Base-by-base conservation (phyloP, 1,140 invertebrate species). In the Nasonia giraulti region DNA sequence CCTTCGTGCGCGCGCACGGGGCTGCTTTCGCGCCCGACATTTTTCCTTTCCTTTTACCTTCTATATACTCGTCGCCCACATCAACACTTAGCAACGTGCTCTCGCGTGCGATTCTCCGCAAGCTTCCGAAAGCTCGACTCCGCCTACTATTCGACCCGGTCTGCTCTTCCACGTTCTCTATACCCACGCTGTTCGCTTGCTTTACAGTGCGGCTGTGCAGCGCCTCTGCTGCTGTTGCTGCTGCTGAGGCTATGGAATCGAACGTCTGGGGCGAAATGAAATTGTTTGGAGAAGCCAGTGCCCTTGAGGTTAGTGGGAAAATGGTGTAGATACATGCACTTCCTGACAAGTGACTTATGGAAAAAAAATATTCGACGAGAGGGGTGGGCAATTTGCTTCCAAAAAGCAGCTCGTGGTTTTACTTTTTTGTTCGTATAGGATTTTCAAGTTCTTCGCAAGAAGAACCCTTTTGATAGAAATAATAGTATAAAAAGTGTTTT, bases 241-340 rank as follows among this genome's bases (percentile, higher is more conserved):
- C 62, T 66, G n/a, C 62, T 44, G 12, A 17, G 20, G 10, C 68
- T 10, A 69, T 69, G 66, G 31, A 80, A 80, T 80, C 78, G 20
- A 10, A 71, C 12, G n/a, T 80, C 8, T 23, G 40, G n/a, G 44
- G 66, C n/a, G 27, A 14, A 80, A 14, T 80, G 40, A 47, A 80
- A 80, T 71, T 69, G 68, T 71, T 80, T 80, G 27, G 23, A 80
- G 47, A 71, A 50, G 14, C 31, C 62, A 68, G 6, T 66, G 23
- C n/a, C 68, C 62, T 80, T 37, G 62, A 68, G 11, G 6, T 69
- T 20, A 37, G 62, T 37, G 33, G 17, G 5, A 66, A 23, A 23
- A 68, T 40, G 50, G 12, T 55, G 10, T 20, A 55, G 50, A 55
- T 55, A 55, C 50, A 55, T 55, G 50, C 50, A 55, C 50, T 55